These are phyloP conservation scores for Leucosticte australis DNA, from an alignment of 2,113 vertebrate genomes.

Conservation along the genomic window DNA sequence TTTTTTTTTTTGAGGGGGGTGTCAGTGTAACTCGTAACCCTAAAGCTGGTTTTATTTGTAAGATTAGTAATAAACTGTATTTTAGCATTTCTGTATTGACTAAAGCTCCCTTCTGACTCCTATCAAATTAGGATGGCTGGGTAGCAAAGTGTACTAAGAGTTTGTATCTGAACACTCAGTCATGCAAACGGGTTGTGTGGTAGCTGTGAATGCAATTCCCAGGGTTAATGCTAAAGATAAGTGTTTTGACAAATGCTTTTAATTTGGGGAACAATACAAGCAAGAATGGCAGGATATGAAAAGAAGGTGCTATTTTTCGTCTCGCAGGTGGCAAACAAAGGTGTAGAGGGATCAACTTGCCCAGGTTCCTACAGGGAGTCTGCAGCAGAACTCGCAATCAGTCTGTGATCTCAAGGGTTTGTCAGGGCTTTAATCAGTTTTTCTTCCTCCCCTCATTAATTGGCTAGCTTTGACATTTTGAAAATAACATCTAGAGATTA, in stretches of 20 bases:
- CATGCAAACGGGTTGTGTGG: not conserved
- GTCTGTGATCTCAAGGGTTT: not conserved
- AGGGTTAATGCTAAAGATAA: not conserved
- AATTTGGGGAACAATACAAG: conserved; percentile 8
- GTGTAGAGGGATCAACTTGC: not conserved
- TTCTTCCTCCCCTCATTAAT: not conserved
- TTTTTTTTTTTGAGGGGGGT: accelerated
- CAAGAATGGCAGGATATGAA: conserved; percentile 31
- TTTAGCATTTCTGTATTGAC: not conserved
- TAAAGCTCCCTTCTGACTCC: not conserved
- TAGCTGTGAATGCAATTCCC: not conserved
- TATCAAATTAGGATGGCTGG: not conserved
- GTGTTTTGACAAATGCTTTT: conserved; percentile 47
- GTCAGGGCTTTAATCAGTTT: not conserved
- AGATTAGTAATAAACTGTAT: not conserved
- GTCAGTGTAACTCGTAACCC: accelerated
- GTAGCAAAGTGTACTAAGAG: not conserved
- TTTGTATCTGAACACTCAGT: not conserved
- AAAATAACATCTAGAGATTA: not conserved
- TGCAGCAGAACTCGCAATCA: not conserved
- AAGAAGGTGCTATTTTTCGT: not conserved
- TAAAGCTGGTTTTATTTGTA: not conserved
- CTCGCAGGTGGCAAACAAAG: not conserved
- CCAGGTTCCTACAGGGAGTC: not conserved
- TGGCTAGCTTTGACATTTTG: not conserved